A percentile compares a stretch with the other conserved stretches of the same genome.
phyloP scores from a whole-genome alignment of 2,113 vertebrate species.

The Pomatostomus ruficeps region DNA sequence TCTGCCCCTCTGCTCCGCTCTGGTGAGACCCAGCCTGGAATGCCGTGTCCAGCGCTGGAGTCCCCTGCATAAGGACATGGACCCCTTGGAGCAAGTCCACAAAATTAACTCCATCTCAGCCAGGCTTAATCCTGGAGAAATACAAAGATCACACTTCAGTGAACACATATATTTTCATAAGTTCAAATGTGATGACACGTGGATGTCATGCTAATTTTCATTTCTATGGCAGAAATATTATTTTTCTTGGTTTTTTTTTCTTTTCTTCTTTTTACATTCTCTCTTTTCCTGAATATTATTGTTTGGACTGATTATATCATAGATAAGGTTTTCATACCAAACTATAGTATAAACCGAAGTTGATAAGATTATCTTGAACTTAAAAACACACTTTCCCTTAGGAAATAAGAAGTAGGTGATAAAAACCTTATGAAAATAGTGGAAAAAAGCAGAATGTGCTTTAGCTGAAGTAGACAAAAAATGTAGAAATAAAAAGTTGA shows the following conservation, averaged over 20 bases:
- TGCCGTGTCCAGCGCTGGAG: background rate
- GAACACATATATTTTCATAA: background rate
- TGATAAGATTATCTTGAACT: background rate
- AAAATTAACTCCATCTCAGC: background rate
- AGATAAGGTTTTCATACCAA: background rate
- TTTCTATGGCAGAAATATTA: background rate
- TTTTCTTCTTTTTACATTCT: background rate
- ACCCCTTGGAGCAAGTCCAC: background rate
- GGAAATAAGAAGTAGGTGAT: background rate
- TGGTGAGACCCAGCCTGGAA: background rate
- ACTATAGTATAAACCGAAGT: background rate
- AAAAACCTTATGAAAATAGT: background rate
- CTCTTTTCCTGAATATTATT: background rate
- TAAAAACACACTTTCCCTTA: background rate
- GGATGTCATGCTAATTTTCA: background rate
- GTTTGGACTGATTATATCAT: background rate
- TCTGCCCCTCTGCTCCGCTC: background rate
- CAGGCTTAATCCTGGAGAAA: background rate
- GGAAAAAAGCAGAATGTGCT: background rate
- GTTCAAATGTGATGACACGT: background rate
- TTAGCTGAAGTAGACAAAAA: background rate
- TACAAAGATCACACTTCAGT: background rate
- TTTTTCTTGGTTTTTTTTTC: accelerated
- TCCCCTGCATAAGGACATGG: background rate
- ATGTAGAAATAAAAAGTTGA: background rate